Evolutionary conservation across 2,888 invertebrate species (phyloP).

Genomic region (Yponomeuta sedellus): DNA sequence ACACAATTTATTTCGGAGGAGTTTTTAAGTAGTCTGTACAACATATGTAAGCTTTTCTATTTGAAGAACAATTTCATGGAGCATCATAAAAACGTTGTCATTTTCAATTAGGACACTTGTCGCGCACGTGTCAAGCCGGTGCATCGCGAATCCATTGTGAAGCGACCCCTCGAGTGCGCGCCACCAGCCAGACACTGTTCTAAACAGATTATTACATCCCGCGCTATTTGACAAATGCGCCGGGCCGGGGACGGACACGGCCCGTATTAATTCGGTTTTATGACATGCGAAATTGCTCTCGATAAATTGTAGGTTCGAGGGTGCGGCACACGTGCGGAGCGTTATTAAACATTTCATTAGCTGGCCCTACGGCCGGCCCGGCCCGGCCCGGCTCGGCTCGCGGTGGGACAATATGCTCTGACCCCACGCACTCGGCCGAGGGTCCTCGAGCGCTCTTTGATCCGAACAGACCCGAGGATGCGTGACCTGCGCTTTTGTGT

Average conservation of each 20-base stretch:
- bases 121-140: constrained; percentile 24
- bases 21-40: no score
- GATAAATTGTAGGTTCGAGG: constrained; percentile 49
- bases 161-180: neutral
- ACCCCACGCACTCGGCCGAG: constrained; percentile 16
- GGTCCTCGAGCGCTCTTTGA: constrained; percentile 3
- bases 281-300: constrained; percentile 74
- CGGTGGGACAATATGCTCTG: constrained; percentile 14
- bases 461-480: neutral
- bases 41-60: no score
- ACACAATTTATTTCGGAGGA: no score
- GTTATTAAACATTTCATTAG: constrained; percentile 72
- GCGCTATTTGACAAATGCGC: constrained; percentile 3
- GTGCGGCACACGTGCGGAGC: constrained; percentile 52
- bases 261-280: constrained; percentile 68
- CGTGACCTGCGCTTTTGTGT: constrained; percentile 14
- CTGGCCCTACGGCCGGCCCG: no score
- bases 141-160: constrained; percentile 27
- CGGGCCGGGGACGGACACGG: constrained; percentile 30
- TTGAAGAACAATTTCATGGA: neutral
- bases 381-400: neutral
- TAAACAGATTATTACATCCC: constrained; percentile 13
- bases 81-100: neutral
- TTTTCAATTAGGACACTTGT: neutral
- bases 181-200: no score